Evolutionary conservation across 2,113 vertebrate species (phyloP).

Genomic region (Eublepharis macularius): DNA sequence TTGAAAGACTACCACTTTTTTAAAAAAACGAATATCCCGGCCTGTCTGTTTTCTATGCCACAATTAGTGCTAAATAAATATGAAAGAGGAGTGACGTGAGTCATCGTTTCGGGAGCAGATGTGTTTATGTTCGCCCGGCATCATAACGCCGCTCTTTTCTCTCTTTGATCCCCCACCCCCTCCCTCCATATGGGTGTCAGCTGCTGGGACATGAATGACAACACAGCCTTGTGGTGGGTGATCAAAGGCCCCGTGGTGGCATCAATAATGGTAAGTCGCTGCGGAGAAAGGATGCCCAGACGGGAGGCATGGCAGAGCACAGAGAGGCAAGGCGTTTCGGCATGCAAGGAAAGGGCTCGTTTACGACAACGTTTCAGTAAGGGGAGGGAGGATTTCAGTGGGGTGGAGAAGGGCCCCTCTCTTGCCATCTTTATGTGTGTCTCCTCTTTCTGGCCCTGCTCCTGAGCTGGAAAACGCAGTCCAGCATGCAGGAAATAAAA

Average conservation of each 20-base stretch:
- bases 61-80: background rate
- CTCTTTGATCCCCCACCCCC: background rate
- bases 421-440: too few species aligned
- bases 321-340: background rate
- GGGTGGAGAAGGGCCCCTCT: too few species aligned
- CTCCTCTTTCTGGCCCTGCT: too few species aligned
- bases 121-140: background rate
- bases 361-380: too few species aligned
- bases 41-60: background rate
- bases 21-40: too few species aligned
- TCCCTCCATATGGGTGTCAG: slow-evolving; percentile 59
- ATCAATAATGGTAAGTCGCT: slow-evolving; percentile 91
- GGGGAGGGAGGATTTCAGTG: too few species aligned
- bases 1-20: too few species aligned
- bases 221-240: slow-evolving; percentile 98
- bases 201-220: slow-evolving; percentile 98
- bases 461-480: too few species aligned
- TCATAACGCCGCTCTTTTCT: background rate
- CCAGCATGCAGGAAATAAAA: too few species aligned
- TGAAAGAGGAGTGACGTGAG: background rate
- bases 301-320: background rate
- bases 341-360: too few species aligned
- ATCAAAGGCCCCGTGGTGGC: slow-evolving; percentile 97
- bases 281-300: rapidly evolving
- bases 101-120: background rate